These are phyloP conservation scores for Drosophila murphyi DNA, from an alignment of 1,140 invertebrate species.

Conservation along the genomic window DNA sequence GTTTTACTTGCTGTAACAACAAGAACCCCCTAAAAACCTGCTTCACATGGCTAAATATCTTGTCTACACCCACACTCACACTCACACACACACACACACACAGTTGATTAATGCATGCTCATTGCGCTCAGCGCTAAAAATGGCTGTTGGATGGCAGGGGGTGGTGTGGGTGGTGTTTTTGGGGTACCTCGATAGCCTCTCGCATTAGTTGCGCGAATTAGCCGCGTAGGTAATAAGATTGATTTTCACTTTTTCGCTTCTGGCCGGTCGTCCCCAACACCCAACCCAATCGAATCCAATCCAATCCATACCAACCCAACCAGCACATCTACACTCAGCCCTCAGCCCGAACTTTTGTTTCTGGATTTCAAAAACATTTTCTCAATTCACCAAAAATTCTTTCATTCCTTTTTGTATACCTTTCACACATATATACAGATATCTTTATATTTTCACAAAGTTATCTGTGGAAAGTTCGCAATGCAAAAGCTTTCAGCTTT, in stretches of 20 bases:
- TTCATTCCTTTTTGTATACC: too few relatives aligned
- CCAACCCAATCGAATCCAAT: neutral
- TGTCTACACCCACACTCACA: constrained; percentile 15
- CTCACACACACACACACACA: constrained; percentile 1
- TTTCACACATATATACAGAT: too few relatives aligned
- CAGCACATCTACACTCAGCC: too few relatives aligned
- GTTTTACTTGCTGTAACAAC: constrained; percentile 42
- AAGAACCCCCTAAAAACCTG: constrained; percentile 5
- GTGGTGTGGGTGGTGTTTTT: neutral
- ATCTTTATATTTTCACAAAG: too few relatives aligned
- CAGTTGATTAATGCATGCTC: constrained; percentile 46
- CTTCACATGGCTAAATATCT: constrained; percentile 20
- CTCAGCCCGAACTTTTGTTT: too few relatives aligned
- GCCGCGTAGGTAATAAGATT: constrained; percentile 77
- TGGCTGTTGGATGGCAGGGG: too few relatives aligned
- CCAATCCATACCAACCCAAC: too few relatives aligned
- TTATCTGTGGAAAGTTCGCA: too few relatives aligned
- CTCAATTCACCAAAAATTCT: too few relatives aligned
- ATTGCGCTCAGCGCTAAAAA: constrained; percentile 6
- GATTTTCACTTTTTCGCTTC: constrained; percentile 77
- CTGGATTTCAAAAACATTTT: too few relatives aligned
- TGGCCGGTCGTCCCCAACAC: neutral
- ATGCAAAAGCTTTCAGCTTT: too few relatives aligned
- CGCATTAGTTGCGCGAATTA: constrained; percentile 55
- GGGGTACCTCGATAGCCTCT: neutral